Conservation (phyloP, 1,140 invertebrate genomes). For the Pantala flavescens region DNA sequence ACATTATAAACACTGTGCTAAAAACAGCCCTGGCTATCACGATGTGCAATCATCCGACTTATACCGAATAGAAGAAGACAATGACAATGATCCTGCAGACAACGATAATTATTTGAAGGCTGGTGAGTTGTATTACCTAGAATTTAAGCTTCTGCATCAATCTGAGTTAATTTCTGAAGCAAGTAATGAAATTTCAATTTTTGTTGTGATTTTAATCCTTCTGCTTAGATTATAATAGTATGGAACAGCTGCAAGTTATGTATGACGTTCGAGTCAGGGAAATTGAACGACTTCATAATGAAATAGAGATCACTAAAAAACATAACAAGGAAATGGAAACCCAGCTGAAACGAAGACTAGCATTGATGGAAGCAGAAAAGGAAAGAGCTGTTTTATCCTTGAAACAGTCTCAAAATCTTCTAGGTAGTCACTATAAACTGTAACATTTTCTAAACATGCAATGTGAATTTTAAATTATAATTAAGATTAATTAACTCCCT, state of each 20-base stretch:
- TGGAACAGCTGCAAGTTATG: neutral
- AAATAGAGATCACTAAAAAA: neutral
- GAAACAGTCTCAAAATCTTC: neutral
- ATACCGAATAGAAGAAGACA: neutral
- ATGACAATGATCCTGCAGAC: neutral
- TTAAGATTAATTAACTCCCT: neutral
- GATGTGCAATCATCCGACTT: neutral
- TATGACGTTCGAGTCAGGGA: neutral
- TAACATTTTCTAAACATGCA: neutral
- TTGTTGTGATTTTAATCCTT: neutral
- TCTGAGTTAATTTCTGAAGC: too few species aligned
- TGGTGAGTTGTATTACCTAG: neutral
- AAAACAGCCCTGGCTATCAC: neutral
- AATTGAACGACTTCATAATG: neutral
- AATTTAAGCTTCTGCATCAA: neutral
- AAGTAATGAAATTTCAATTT: too few species aligned
- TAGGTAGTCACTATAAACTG: neutral
- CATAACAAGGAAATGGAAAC: neutral
- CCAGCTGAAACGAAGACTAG: neutral
- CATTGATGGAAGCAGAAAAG: neutral
- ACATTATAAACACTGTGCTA: neutral
- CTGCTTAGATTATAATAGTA: neutral
- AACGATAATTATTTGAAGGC: neutral
- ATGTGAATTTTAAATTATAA: neutral
- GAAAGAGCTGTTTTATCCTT: neutral